A percentile compares a stretch with the other conserved stretches of the same genome.
Evolutionary conservation across 2,797 vertebrate species (phyloP).

Genomic region (Carcharodon carcharias): DNA sequence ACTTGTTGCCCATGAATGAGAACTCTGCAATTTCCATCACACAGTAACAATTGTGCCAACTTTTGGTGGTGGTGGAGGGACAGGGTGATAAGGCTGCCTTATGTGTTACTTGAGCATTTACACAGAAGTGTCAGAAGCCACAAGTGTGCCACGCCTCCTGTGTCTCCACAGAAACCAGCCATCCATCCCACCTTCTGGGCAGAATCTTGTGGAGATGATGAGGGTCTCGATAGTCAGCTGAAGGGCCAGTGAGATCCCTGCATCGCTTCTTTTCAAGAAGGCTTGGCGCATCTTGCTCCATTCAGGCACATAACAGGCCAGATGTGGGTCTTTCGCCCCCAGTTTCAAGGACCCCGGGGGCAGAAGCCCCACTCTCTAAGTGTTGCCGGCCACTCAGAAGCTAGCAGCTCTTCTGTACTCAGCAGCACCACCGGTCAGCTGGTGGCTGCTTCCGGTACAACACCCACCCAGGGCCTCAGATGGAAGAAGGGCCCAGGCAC

Average conservation of each 20-base stretch:
- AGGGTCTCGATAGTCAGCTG: too few species aligned
- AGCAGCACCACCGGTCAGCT: too few species aligned
- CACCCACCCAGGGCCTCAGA: too few species aligned
- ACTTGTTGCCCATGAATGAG: background rate
- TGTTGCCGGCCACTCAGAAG: too few species aligned
- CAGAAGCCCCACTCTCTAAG: too few species aligned
- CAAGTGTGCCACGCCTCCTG: background rate
- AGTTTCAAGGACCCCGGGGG: too few species aligned
- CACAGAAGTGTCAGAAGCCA: background rate
- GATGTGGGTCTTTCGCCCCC: background rate
- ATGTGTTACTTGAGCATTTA: background rate
- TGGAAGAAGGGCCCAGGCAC: too few species aligned
- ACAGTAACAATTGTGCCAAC: background rate
- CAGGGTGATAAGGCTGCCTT: background rate
- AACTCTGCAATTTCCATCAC: background rate
- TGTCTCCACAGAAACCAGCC: background rate
- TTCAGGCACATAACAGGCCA: background rate
- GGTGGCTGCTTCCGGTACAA: too few species aligned
- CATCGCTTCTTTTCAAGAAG: background rate
- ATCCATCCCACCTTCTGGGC: background rate
- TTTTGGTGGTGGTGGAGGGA: background rate
- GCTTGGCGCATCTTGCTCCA: background rate
- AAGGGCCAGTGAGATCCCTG: too few species aligned
- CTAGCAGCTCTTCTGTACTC: too few species aligned
- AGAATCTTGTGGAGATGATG: background rate